Conservation (phyloP, 92 coral and sea anemone genomes). For the Meandrina meandrites region DNA sequence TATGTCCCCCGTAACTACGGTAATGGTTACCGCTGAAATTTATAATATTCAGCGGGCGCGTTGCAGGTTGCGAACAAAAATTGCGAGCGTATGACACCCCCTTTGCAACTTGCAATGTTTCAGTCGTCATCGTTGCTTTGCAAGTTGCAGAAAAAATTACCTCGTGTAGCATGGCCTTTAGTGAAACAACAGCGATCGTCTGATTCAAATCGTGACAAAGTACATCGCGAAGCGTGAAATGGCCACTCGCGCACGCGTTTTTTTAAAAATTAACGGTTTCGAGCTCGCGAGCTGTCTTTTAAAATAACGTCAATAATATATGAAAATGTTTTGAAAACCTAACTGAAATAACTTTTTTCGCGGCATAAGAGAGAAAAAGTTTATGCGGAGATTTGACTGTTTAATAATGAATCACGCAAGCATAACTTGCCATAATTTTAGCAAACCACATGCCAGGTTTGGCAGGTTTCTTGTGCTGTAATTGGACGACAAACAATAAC, state of each 20-base stretch:
- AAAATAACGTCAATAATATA: neutral
- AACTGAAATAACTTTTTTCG: neutral
- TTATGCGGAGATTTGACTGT: neutral
- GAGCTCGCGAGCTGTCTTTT: neutral
- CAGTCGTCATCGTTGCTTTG: too few species aligned
- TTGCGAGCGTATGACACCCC: too few species aligned
- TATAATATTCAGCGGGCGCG: too few species aligned
- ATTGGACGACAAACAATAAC: conserved; percentile 4
- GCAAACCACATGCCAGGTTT: conserved; percentile 12
- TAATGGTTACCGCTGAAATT: too few species aligned
- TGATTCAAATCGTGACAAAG: too few species aligned
- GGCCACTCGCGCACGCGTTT: neutral
- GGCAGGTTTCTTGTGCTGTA: conserved; percentile 5
- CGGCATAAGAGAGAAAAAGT: neutral
- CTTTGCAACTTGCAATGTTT: too few species aligned
- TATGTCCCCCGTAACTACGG: too few species aligned
- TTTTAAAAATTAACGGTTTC: neutral
- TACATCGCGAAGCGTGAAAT: too few species aligned
- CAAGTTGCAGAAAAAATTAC: too few species aligned
- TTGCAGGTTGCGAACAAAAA: too few species aligned
- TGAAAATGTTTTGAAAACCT: neutral
- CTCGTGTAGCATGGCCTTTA: too few species aligned
- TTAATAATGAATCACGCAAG: neutral
- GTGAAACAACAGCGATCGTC: too few species aligned
- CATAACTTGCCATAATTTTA: neutral